Base-by-base conservation (phyloP, 2,797 vertebrate species). In the Caiman crocodilus region DNA sequence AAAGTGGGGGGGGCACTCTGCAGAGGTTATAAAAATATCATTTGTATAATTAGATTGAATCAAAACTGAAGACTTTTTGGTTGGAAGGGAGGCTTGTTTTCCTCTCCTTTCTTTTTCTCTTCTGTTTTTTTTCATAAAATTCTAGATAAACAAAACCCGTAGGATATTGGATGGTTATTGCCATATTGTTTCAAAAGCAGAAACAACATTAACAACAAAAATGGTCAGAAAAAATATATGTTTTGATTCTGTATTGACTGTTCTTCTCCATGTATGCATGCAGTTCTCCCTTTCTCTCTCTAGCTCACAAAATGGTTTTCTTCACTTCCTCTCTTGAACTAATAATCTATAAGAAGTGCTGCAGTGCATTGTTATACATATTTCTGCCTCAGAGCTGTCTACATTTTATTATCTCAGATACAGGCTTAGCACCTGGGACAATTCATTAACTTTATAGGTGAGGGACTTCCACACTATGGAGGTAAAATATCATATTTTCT, bases 21-120 rank as follows among this genome's bases (percentile, higher is more conserved):
- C 81, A 96, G 97, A 96, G 96, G 96, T 97, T 97, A 97, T 95
- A 97, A 97, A 97, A 97, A 97, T 97, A 97, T 95, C 94, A 94
- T 96, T 96, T 95, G 94, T 96, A 96, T 95, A 96, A 97, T 97
- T 97, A 97, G 95, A 96, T 90, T 96, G 97, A 96, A 97, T 95
- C 96, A 96, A 97, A 97, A 96, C 95, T 95, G 96, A 97, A 97
- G 97, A 97, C 96, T 97, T 96, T 94, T 81, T 82, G 90, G 95
- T 93, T 94, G 96, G 97, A 97, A 97, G 94, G 95, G 96, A 94
- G 87, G 94, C 2, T 0, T 93, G 95, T 97, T 94, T 94, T 97
- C 93, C 96, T 97, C 94, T 90, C 81, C 9, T 88, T 93, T 94
- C 80, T 93, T 93, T 82, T 80, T 60, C 67, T 82, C 73, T 25